Conservation (phyloP, 1,140 invertebrate species). For the Brachionus koreanus region DNA sequence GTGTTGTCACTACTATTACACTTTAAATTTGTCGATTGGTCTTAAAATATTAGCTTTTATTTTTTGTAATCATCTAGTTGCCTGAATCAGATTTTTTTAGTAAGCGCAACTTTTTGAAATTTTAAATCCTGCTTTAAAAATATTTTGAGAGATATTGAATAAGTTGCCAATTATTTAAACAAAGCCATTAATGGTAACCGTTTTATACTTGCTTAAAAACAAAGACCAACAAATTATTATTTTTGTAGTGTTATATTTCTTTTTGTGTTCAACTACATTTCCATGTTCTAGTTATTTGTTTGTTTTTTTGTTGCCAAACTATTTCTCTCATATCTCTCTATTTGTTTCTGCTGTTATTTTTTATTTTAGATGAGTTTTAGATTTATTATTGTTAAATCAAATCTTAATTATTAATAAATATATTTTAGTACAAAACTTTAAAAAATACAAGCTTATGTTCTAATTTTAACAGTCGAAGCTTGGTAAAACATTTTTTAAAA, state of each 20-base stretch:
- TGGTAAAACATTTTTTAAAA: constrained; percentile 37
- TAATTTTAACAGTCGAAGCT: background rate
- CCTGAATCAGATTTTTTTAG: constrained; percentile 45
- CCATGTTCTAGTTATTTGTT: background rate
- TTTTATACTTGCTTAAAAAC: constrained; percentile 13
- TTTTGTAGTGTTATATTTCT: background rate
- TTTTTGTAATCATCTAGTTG: constrained; percentile 21
- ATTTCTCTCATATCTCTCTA: background rate
- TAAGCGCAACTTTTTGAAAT: constrained; percentile 39
- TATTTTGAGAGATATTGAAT: background rate
- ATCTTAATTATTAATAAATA: constrained; percentile 42
- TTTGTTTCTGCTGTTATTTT: background rate
- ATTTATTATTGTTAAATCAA: constrained; percentile 43
- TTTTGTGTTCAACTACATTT: constrained; percentile 1
- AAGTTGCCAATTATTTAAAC: constrained; percentile 27
- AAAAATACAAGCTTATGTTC: constrained; percentile 22
- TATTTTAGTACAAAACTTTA: constrained; percentile 42
- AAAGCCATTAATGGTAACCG: background rate
- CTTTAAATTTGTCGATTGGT: background rate
- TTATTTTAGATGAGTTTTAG: constrained; percentile 43
- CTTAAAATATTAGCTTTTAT: background rate
- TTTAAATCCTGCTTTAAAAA: constrained; percentile 32
- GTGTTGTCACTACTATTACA: background rate
- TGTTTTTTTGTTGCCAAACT: constrained; percentile 25
- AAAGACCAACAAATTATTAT: background rate